Conservation (phyloP, 1,140 invertebrate genomes). For the Penaeus chinensis region DNA sequence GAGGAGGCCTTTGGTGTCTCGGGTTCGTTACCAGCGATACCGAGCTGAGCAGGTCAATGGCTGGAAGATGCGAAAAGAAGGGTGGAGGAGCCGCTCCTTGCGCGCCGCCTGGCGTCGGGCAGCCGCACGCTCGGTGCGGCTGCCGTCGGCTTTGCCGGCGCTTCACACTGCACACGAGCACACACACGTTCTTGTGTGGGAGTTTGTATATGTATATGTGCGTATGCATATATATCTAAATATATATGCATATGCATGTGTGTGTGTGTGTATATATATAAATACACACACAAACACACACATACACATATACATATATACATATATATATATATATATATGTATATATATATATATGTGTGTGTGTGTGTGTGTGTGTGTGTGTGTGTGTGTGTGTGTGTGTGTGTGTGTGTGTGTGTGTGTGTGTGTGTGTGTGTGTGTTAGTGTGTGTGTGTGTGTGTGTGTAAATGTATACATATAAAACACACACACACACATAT, state of each 20-base stretch:
- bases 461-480: slow-evolving; percentile 24
- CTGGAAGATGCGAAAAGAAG: slow-evolving; percentile 40
- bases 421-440: not conserved
- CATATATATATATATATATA: not conserved
- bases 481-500: not conserved
- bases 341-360: not conserved
- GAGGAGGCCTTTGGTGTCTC: slow-evolving; percentile 56
- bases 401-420: not conserved
- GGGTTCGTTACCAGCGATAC: slow-evolving; percentile 56
- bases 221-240: not conserved
- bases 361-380: not conserved
- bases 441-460: not conserved
- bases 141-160: too few relatives aligned
- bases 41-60: slow-evolving; percentile 56
- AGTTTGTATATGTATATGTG: not conserved
- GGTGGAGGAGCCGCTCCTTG: not conserved
- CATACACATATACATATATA: not conserved
- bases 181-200: too few relatives aligned
- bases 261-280: not conserved
- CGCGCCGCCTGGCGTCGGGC: too few relatives aligned
- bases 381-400: not conserved
- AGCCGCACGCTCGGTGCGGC: too few relatives aligned
- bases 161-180: too few relatives aligned
- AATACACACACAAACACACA: not conserved
- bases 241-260: not conserved